phyloP scores from a whole-genome alignment of 2,797 vertebrate genomes.

The Leucoraja ocellata region DNA sequence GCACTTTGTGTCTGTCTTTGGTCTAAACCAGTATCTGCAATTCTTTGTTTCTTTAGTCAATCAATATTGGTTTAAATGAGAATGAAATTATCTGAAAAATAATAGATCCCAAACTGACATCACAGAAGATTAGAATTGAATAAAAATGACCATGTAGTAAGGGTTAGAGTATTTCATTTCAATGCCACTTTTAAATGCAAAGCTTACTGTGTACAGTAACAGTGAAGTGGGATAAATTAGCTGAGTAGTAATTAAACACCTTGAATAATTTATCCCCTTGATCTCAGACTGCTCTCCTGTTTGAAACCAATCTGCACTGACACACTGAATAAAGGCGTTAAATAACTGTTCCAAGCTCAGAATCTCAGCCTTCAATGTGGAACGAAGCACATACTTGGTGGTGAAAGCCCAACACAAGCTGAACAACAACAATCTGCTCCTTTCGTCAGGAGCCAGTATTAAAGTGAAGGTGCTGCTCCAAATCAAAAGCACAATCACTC shows the following conservation, averaged over 20 bases:
- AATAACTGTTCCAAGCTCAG: slow-evolving; percentile 50
- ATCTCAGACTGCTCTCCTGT: slow-evolving; percentile 50
- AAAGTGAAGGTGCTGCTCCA: slow-evolving; percentile 59
- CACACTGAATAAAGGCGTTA: slow-evolving; percentile 54
- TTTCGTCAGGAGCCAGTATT: slow-evolving; percentile 65
- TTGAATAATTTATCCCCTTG: slow-evolving; percentile 59
- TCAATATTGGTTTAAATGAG: background rate
- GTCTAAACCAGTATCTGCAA: too few species aligned
- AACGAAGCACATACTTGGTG: slow-evolving; percentile 55
- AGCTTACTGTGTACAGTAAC: slow-evolving; percentile 47
- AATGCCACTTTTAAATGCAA: slow-evolving; percentile 1
- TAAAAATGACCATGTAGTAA: background rate
- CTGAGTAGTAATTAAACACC: slow-evolving; percentile 58
- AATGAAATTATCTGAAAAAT: background rate
- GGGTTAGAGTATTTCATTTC: background rate
- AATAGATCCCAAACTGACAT: background rate
- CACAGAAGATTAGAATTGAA: background rate
- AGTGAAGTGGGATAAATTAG: slow-evolving; percentile 58
- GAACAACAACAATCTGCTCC: slow-evolving; percentile 59
- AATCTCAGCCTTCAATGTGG: slow-evolving; percentile 55
- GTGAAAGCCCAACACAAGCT: slow-evolving; percentile 53
- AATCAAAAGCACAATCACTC: slow-evolving; percentile 64
- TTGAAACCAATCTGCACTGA: slow-evolving; percentile 49
- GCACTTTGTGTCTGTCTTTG: too few species aligned
- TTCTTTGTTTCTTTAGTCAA: background rate